A percentile compares a stretch with the other conserved stretches of the same genome.
Conservation (phyloP, 2,888 invertebrate genomes). For the Diaprepes abbreviatus region DNA sequence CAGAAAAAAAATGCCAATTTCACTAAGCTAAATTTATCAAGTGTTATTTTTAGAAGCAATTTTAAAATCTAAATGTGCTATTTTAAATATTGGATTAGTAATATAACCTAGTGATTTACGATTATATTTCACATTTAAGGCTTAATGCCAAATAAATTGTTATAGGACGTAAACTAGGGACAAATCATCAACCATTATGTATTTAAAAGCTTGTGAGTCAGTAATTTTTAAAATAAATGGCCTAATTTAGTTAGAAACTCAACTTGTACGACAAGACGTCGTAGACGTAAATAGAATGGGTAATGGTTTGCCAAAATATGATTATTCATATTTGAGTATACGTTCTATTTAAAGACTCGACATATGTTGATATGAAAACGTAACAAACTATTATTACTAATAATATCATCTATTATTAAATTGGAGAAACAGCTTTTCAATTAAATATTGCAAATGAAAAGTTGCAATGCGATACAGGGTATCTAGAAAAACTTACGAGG, state of each 20-base stretch:
- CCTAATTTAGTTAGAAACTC: constrained; percentile 22
- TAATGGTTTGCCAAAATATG: constrained; percentile 40
- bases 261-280: constrained; percentile 20
- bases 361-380: constrained; percentile 17
- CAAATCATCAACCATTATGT: not conserved
- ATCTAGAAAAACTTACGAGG: no score
- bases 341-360: constrained; percentile 19
- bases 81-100: no score
- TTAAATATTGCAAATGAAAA: no score
- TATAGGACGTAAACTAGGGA: no score
- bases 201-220: constrained; percentile 9
- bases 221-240: constrained; percentile 16
- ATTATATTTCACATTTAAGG: no score
- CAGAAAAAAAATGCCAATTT: no score
- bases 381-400: constrained; percentile 18
- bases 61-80: no score
- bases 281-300: constrained; percentile 37
- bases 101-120: no score
- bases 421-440: not conserved
- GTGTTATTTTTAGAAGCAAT: no score
- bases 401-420: not conserved
- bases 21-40: no score
- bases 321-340: constrained; percentile 44
- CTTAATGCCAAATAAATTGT: no score
- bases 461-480: no score